Evolutionary conservation across 2,888 invertebrate genomes (phyloP), one percentile per base, ranked within the genome.

Genomic region (Smittia aterrima): DNA sequence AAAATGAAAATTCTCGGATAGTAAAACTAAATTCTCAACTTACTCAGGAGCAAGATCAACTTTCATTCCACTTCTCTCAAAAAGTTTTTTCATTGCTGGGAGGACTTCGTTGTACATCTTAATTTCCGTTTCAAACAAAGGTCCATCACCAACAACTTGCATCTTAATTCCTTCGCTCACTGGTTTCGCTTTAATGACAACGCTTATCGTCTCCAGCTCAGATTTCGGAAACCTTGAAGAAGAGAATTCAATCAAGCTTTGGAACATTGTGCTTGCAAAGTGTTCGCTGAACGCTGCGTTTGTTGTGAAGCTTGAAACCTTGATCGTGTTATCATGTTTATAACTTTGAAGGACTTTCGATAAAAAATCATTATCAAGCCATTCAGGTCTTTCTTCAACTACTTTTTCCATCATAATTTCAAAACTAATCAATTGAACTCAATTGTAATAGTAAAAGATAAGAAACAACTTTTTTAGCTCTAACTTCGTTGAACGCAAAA

Each of bases 151-250:
- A 13, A 68, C 41, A 24, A 68, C 20, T n/a, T 7, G 7, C 13
- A 20, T 18, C 0, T 38, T 1, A 1, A n/a, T 9, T 1, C 13
- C 22, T 22, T 68, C 68, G 11, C 25, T 68, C n/a, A 47, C 6
- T 16, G 68, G 68, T 38, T 47, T 41, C n/a, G 47, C 16, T 41
- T 68, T 68, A 68, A 68, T 68, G 7, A 68, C 68, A 1, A 68
- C 68, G 25, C n/a, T 47, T 13, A 68, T 11, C 7, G 24, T 18
- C 40, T 66, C 38, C 20, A 18, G 18, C 16, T 68, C 68, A 1
- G 11, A 1, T 24, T 68, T 16, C 7, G 68, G 25, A 68, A 16
- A 24, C 24, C 47, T 68, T n/a, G 0, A 16, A 13, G 38, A 38
- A 1, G n/a, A 22, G 24, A 68, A 68, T 9, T 68, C 25, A 1